Conservation (phyloP, 2,113 vertebrate genomes). For the Poeciliopsis turrubarensis region DNA sequence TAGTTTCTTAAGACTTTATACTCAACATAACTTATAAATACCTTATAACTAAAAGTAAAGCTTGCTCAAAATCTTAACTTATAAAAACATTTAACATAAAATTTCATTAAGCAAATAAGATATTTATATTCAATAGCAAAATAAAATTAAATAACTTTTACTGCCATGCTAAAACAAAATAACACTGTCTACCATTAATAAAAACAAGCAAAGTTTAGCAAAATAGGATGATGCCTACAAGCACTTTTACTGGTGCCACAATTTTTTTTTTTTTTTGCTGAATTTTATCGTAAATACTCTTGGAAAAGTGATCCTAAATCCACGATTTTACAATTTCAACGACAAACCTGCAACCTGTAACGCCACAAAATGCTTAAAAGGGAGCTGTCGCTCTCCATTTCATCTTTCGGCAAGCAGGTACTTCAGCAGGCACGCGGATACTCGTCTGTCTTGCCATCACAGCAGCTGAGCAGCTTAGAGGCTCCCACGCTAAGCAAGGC, state of each 20-base stretch:
- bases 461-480: constrained; percentile 64
- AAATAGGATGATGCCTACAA: too few relatives aligned
- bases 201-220: too few relatives aligned
- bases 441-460: constrained; percentile 51
- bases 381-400: constrained; percentile 20
- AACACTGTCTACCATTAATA: background rate
- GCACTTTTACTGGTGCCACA: too few relatives aligned
- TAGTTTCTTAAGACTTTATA: too few relatives aligned
- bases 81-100: too few relatives aligned
- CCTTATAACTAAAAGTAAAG: too few relatives aligned
- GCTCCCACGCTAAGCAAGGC: constrained; percentile 34
- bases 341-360: constrained; percentile 5
- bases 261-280: too few relatives aligned
- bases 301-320: background rate
- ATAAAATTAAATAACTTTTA: background rate
- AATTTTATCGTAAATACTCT: background rate
- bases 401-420: constrained; percentile 48
- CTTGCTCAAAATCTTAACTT: too few relatives aligned
- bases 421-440: constrained; percentile 44
- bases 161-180: background rate
- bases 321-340: constrained; percentile 3
- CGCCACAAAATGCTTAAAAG: background rate
- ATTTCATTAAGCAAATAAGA: too few relatives aligned
- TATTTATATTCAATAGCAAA: background rate
- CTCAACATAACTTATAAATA: too few relatives aligned